phyloP scores from a whole-genome alignment of 2,888 invertebrate species.

The Eristalinus aeneus region DNA sequence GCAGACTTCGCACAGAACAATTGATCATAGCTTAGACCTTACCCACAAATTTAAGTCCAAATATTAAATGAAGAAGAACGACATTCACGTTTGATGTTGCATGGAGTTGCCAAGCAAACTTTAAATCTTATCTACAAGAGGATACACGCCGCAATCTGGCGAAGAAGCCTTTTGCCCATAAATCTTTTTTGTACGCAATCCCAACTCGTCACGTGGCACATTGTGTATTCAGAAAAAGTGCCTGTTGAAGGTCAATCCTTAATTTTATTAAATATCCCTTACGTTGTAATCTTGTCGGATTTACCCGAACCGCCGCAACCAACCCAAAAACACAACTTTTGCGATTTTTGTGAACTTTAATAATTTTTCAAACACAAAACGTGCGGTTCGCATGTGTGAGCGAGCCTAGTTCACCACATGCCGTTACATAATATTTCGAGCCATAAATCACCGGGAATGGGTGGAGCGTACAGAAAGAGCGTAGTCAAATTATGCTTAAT shows the following conservation, averaged over 20 bases:
- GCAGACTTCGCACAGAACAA: too few species aligned
- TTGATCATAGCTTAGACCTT: too few species aligned
- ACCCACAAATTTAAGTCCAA: too few species aligned
- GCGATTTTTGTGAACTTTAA: neutral
- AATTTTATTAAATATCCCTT: slow-evolving; percentile 7
- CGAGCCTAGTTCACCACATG: neutral
- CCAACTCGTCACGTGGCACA: neutral
- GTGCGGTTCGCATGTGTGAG: neutral
- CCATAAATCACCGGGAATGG: neutral
- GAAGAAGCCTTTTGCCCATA: slow-evolving; percentile 5
- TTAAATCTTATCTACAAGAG: neutral
- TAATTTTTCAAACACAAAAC: neutral
- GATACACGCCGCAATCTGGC: neutral
- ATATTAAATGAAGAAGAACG: neutral
- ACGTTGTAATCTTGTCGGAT: neutral
- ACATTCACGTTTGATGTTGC: neutral
- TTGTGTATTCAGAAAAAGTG: slow-evolving; percentile 5
- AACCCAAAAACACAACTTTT: neutral
- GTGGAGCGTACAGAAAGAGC: neutral
- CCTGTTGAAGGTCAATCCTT: slow-evolving; percentile 13
- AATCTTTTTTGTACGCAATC: neutral
- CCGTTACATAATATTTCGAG: neutral
- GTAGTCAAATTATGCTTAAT: slow-evolving; percentile 29
- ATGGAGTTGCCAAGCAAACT: neutral
- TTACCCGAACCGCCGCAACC: neutral